A percentile compares a stretch with the other conserved stretches of the same genome.
These are phyloP conservation scores for Stylophora pistillata DNA, from an alignment of 64 coral and sea anemone genomes.

Conservation along the genomic window DNA sequence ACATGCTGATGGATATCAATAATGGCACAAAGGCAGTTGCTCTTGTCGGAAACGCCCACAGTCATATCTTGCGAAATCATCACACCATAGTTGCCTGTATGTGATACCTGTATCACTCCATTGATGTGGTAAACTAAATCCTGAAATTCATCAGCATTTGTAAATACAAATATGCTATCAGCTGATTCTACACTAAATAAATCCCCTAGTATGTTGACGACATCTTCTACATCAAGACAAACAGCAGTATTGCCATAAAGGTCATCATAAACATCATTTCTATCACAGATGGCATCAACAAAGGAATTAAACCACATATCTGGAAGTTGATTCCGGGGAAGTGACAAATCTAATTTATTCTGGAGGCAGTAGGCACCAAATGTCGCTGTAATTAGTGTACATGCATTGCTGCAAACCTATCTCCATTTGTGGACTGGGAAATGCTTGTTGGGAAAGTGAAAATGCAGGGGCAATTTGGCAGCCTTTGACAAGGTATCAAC, in stretches of 20 bases:
- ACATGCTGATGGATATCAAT: constrained; percentile 21
- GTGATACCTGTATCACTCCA: not conserved
- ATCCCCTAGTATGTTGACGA: constrained; percentile 37
- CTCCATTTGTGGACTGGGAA: not conserved
- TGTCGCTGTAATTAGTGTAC: constrained; percentile 33
- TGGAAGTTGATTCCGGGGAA: constrained; percentile 36
- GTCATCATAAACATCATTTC: too few species aligned
- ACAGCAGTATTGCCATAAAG: constrained; percentile 37
- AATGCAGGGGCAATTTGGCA: not conserved
- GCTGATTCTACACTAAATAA: not conserved
- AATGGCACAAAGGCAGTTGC: not conserved
- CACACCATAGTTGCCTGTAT: not conserved
- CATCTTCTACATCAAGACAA: constrained; percentile 59
- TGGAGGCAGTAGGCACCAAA: constrained; percentile 42
- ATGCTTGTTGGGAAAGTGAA: not conserved
- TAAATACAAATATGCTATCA: constrained; percentile 30
- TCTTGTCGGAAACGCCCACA: not conserved
- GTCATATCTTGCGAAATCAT: not conserved
- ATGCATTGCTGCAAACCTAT: constrained; percentile 42
- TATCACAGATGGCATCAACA: constrained; percentile 53
- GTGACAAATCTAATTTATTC: constrained; percentile 32
- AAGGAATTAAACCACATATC: constrained; percentile 32
- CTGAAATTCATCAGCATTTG: constrained; percentile 11
- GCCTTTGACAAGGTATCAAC: not conserved
- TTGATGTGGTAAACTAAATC: constrained; percentile 7